Percentiles rank a stretch among this genome's conserved stretches.
phyloP scores from a whole-genome alignment of 92 coral and sea anemone genomes.

The Heteractis magnifica region DNA sequence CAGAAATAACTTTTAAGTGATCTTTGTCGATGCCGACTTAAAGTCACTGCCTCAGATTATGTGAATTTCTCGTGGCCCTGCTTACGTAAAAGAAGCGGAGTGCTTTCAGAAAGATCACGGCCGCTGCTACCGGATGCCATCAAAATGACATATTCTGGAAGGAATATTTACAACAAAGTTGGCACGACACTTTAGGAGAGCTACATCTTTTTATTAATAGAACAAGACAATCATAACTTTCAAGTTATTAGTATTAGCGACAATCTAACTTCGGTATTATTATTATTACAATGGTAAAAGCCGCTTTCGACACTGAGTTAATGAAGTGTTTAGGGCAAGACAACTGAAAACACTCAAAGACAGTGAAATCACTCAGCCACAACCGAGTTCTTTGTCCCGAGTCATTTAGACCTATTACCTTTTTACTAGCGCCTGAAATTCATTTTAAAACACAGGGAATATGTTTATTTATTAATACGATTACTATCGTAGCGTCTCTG shows the following conservation, averaged over 20 bases:
- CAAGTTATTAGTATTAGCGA: background rate
- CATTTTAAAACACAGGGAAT: conserved; percentile 3
- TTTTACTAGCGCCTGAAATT: conserved; percentile 7
- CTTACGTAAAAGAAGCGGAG: conserved; percentile 28
- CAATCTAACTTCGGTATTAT: background rate
- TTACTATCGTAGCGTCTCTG: background rate
- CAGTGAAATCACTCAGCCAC: conserved; percentile 32
- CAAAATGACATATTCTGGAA: background rate
- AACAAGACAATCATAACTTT: background rate
- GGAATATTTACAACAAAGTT: background rate
- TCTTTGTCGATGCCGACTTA: conserved; percentile 28
- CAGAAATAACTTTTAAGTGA: conserved; percentile 37
- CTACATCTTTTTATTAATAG: background rate
- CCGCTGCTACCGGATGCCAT: background rate
- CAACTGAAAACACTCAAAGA: conserved; percentile 24
- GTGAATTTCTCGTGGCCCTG: conserved; percentile 25
- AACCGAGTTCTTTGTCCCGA: conserved; percentile 24
- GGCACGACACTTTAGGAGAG: background rate
- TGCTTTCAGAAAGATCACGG: conserved; percentile 12
- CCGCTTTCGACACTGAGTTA: conserved; percentile 27
- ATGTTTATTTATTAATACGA: conserved; percentile 23
- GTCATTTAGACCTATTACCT: conserved; percentile 4
- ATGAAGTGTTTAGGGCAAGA: conserved; percentile 9
- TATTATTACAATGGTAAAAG: conserved; percentile 16
- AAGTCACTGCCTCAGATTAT: background rate